Percentiles rank a stretch among this genome's conserved stretches.
Evolutionary conservation across 2,797 vertebrate genomes (phyloP).

Genomic region (Megaceryle alcyon): DNA sequence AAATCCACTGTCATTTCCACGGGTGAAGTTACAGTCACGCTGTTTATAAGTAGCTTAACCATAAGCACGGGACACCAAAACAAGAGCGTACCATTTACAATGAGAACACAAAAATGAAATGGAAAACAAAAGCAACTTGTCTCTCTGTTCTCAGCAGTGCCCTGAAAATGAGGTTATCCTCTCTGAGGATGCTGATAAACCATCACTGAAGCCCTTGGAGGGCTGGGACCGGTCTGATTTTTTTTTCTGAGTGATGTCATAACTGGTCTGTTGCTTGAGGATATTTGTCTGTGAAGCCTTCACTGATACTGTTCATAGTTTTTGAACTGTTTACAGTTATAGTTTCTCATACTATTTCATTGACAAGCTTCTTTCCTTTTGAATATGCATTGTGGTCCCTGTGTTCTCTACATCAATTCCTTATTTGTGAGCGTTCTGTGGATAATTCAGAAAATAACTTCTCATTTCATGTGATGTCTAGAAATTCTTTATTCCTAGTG

Average conservation of each 20-base stretch:
- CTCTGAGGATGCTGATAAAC: neutral
- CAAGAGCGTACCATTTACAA: neutral
- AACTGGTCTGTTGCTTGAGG: neutral
- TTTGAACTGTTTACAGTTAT: neutral
- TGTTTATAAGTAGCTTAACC: constrained; percentile 9
- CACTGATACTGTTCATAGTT: neutral
- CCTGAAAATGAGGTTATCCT: constrained; percentile 9
- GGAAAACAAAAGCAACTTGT: neutral
- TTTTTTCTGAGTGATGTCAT: neutral
- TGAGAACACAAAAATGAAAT: neutral
- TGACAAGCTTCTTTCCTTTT: neutral
- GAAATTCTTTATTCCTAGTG: neutral
- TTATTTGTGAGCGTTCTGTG: neutral
- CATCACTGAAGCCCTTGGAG: neutral
- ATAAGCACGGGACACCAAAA: neutral
- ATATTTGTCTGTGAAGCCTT: neutral
- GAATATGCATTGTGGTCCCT: neutral
- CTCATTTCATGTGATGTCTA: neutral
- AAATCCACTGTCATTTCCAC: constrained; percentile 18
- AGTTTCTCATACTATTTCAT: neutral
- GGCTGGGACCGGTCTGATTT: neutral
- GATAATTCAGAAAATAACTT: neutral
- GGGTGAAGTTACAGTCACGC: constrained; percentile 18
- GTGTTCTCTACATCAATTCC: neutral
- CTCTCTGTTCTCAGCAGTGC: neutral